Percentiles rank a stretch among this genome's conserved stretches.
phyloP scores from a whole-genome alignment of 2,888 invertebrate genomes.

The Microctonus hyperodae region DNA sequence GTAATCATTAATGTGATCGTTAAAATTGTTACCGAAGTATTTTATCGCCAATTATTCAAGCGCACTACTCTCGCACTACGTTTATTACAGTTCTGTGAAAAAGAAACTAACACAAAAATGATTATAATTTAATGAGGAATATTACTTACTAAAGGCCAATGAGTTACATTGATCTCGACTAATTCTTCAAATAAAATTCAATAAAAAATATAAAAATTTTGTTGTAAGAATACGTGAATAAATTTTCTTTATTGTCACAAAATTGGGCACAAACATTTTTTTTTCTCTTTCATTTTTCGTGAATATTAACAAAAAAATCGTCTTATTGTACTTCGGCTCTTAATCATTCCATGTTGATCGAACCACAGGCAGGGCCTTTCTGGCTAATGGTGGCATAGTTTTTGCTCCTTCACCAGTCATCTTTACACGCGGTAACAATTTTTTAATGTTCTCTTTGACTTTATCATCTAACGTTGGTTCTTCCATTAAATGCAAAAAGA shows the following conservation, averaged over 20 bases:
- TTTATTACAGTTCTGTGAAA: background rate
- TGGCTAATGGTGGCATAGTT: slow-evolving; percentile 20
- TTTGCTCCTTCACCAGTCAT: slow-evolving; percentile 31
- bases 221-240: background rate
- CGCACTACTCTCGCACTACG: background rate
- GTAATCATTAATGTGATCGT: slow-evolving; percentile 18
- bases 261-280: background rate
- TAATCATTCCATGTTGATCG: background rate
- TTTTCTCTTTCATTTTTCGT: background rate
- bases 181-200: background rate
- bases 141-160: background rate
- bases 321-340: background rate
- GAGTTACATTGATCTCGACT: background rate
- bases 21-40: slow-evolving; percentile 16
- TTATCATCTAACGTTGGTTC: slow-evolving; percentile 17
- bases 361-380: background rate
- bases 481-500: slow-evolving; percentile 31
- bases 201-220: background rate
- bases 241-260: background rate
- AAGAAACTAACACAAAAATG: background rate
- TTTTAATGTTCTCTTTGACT: slow-evolving; percentile 26
- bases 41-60: slow-evolving; percentile 9
- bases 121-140: background rate
- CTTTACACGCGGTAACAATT: slow-evolving; percentile 31
- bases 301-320: background rate